These are phyloP conservation scores for Phrynocephalus forsythii DNA, from an alignment of 2,797 vertebrate genomes.

Conservation along the genomic window DNA sequence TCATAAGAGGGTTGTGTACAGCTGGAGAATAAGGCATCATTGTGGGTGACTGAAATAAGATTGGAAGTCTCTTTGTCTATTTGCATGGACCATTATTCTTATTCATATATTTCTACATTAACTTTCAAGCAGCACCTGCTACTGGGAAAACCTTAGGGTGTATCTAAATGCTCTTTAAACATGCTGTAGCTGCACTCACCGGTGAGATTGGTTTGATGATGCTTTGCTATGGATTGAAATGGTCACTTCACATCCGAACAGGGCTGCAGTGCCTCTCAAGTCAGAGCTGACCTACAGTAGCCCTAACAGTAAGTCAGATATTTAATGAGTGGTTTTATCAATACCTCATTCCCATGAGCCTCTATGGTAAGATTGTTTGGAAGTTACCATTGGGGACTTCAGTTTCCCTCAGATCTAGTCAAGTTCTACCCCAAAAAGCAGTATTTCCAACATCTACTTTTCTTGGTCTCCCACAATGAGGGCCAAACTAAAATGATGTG, in stretches of 20 bases:
- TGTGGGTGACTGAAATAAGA: rapidly evolving
- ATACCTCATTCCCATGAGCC: too few species aligned
- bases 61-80: constrained; percentile 30
- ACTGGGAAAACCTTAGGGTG: background rate
- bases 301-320: too few species aligned
- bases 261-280: background rate
- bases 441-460: too few species aligned
- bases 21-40: background rate
- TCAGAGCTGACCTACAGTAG: too few species aligned
- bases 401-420: too few species aligned
- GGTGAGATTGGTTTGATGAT: background rate
- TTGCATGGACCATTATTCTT: constrained; percentile 19
- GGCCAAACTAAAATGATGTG: too few species aligned
- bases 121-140: constrained; percentile 24
- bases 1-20: constrained; percentile 38
- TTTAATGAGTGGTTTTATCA: too few species aligned
- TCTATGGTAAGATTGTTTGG: too few species aligned
- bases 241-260: background rate
- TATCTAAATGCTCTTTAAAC: background rate
- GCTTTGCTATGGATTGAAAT: background rate
- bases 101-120: constrained; percentile 10
- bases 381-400: too few species aligned
- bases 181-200: background rate
- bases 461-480: too few species aligned
- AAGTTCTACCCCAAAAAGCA: too few species aligned